A percentile compares a stretch with the other conserved stretches of the same genome.
Evolutionary conservation across 2,888 invertebrate species (phyloP).

Genomic region (Melolontha melolontha): DNA sequence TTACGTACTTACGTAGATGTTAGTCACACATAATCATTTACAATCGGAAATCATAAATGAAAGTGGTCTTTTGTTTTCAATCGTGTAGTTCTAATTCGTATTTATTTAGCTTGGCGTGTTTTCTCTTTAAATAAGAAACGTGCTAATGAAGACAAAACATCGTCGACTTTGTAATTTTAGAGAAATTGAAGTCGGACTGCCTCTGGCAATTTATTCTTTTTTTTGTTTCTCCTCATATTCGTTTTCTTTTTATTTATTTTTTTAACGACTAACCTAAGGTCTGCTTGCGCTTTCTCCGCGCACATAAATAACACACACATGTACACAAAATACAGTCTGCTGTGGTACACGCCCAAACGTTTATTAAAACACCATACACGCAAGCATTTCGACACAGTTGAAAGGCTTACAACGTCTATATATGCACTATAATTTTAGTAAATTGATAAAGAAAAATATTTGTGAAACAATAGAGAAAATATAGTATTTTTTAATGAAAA

Average conservation of each 20-base stretch:
- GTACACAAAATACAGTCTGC: background rate
- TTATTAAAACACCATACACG: constrained; percentile 31
- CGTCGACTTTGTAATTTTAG: constrained; percentile 26
- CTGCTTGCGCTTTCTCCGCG: constrained; percentile 34
- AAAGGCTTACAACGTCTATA: constrained; percentile 23
- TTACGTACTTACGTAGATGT: no score
- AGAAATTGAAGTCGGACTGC: constrained; percentile 29
- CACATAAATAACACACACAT: background rate
- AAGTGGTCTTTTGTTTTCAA: constrained; percentile 25
- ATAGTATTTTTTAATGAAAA: background rate
- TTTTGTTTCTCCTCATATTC: constrained; percentile 8
- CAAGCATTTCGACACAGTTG: constrained; percentile 30
- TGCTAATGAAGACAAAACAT: constrained; percentile 36
- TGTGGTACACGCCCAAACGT: constrained; percentile 30
- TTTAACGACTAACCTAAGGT: constrained; percentile 15
- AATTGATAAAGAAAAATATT: background rate
- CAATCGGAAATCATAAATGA: constrained; percentile 24
- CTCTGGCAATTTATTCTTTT: constrained; percentile 19
- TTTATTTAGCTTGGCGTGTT: constrained; percentile 28
- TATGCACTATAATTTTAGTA: background rate
- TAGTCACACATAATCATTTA: constrained; percentile 1
- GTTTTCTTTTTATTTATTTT: constrained; percentile 16
- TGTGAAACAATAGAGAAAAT: no score
- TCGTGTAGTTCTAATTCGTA: constrained; percentile 22
- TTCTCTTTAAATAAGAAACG: constrained; percentile 17